Conservation (phyloP, 2,113 vertebrate species). For the Paedocypris sp. region DNA sequence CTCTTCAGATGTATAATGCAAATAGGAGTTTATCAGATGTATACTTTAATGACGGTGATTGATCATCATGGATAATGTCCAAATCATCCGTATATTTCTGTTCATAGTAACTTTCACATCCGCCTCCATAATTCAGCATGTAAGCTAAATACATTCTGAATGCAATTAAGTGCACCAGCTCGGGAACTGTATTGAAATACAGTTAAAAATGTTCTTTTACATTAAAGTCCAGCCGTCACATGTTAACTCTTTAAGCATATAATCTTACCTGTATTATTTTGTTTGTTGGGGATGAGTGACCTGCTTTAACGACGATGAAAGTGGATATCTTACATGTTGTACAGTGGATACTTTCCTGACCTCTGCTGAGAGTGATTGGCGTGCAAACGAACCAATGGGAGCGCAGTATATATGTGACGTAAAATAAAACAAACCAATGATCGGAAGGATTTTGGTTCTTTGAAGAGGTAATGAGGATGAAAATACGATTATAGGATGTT, state of each 20-base stretch:
- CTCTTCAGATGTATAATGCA: too few species aligned
- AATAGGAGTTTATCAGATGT: too few species aligned
- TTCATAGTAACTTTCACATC: too few species aligned
- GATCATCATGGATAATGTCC: too few species aligned
- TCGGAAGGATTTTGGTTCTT: neutral
- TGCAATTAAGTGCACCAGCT: too few species aligned
- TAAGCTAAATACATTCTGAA: too few species aligned
- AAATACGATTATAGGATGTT: neutral
- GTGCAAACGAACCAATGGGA: slow-evolving; percentile 35
- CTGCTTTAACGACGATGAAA: neutral
- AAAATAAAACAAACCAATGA: slow-evolving; percentile 32
- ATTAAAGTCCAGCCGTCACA: neutral
- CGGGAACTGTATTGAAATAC: too few species aligned
- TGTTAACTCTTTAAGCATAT: neutral
- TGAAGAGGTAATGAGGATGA: neutral
- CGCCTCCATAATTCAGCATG: too few species aligned
- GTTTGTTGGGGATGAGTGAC: neutral
- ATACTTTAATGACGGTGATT: too few species aligned
- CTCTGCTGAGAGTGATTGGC: slow-evolving; percentile 31
- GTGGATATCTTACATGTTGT: neutral
- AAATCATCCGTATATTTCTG: too few species aligned
- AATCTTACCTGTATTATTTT: neutral
- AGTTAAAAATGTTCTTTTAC: neutral
- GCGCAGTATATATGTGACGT: neutral
- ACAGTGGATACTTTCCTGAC: slow-evolving; percentile 13